phyloP scores from a whole-genome alignment of 2,888 invertebrate species.

The Caenorhabditis imperialis region DNA sequence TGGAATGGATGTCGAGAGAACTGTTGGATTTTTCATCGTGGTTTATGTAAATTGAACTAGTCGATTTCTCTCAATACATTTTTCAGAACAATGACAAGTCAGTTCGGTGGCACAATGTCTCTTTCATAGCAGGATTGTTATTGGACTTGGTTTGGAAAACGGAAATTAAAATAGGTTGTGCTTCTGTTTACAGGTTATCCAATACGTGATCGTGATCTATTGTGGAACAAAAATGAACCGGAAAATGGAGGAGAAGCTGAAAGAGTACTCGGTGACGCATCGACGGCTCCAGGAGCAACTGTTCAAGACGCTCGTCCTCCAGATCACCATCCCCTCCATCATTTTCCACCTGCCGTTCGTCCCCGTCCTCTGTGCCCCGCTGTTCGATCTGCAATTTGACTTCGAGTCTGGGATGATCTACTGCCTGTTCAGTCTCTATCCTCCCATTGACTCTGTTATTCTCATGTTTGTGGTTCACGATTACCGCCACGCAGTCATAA shows the following conservation, averaged over 20 bases:
- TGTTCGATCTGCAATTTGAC: constrained; percentile 11
- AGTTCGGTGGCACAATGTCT: constrained; percentile 19
- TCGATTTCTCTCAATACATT: too few species aligned
- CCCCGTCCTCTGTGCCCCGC: constrained; percentile 23
- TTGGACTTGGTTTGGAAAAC: constrained; percentile 10
- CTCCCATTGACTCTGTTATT: constrained; percentile 16
- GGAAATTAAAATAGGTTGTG: too few species aligned
- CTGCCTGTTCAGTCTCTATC: constrained; percentile 25
- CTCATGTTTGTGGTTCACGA: constrained; percentile 24
- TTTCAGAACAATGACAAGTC: constrained; percentile 13
- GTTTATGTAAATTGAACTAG: constrained; percentile 17
- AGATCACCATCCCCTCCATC: constrained; percentile 22
- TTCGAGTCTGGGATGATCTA: constrained; percentile 31
- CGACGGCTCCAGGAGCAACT: constrained; percentile 26
- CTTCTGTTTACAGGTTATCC: constrained; percentile 16
- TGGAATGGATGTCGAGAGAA: constrained; percentile 25
- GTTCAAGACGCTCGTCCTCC: constrained; percentile 16
- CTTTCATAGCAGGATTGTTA: constrained; percentile 17
- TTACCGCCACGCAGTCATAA: constrained; percentile 12
- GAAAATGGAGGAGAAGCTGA: constrained; percentile 27
- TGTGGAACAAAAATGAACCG: constrained; percentile 18
- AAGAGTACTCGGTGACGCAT: constrained; percentile 11
- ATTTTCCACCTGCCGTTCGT: constrained; percentile 27
- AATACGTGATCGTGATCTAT: constrained; percentile 29
- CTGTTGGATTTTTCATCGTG: constrained; percentile 23